Base-by-base conservation (phyloP, 2,888 invertebrate genomes). In the Didymodactylos carnosus region DNA sequence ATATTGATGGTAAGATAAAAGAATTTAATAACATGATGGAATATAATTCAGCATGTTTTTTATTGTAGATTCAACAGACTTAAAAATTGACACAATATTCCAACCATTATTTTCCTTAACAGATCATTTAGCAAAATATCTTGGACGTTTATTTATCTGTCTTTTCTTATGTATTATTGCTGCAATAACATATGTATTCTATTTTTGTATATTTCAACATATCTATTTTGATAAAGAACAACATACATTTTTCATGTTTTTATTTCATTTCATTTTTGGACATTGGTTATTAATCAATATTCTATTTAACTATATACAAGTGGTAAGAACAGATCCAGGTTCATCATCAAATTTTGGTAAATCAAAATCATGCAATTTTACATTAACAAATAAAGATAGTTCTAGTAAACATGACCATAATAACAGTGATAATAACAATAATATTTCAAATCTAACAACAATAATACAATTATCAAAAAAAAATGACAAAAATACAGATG, bases 51-150 rank as follows among this genome's bases (percentile, higher is more conserved):
- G n/a, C n/a, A n/a, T n/a, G n/a, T n/a, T n/a, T n/a, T n/a, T n/a
- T n/a, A n/a, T n/a, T n/a, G n/a, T n/a, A n/a, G 35, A 62, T 35
- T 62, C 62, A 35, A 6, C 35, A 11, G 62, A 62, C 35, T n/a
- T 62, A 11, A 29, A 35, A 14, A 62, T 62, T 62, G 62, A 62
- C n/a, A 62, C 62, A 35, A 4, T 62, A 35, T 35, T 62, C 3
- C 62, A 92, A 81, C 94, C 94, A 39, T 87, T 94, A 80, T 91
- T 92, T 85, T 93, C 92, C 91, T 88, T 94, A 84, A 92, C 94
- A 25, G 93, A 94, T 82, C 91, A 92, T 81, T 92, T 92, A 82
- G 89, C 91, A 0, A 87, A 88, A 80, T 88, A 88, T 79, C 86
- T 94, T 77, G 94, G 95, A 80, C 91, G 90, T 81, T 92, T 91